phyloP scores from a whole-genome alignment of 2,797 vertebrate genomes.

The Protonibea diacanthus region DNA sequence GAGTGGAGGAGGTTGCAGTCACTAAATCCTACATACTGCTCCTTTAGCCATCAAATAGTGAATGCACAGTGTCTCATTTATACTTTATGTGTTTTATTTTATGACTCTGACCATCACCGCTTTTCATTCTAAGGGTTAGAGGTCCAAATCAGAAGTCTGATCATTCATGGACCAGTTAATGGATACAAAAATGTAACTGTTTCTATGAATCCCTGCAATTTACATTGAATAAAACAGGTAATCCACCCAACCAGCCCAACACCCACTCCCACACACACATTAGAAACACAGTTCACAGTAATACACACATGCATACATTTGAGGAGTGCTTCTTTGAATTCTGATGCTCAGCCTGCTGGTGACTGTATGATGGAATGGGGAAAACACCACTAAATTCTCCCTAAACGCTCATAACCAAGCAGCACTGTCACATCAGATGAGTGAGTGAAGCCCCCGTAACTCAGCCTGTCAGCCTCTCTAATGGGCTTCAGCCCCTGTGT shows the following conservation, averaged over 20 bases:
- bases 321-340: slow-evolving; percentile 26
- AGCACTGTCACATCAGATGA: slow-evolving; percentile 70
- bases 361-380: slow-evolving; percentile 47
- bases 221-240: slow-evolving; percentile 3
- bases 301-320: slow-evolving; percentile 25
- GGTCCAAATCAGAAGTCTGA: too few species aligned
- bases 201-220: neutral
- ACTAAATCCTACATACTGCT: too few species aligned
- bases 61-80: too few species aligned
- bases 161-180: too few species aligned
- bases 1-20: too few species aligned
- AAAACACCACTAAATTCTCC: slow-evolving; percentile 55
- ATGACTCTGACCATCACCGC: too few species aligned
- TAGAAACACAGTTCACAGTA: neutral
- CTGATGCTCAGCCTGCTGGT: slow-evolving; percentile 11
- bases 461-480: slow-evolving; percentile 66
- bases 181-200: too few species aligned
- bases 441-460: slow-evolving; percentile 59
- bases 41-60: too few species aligned
- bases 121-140: too few species aligned
- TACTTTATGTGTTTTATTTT: too few species aligned
- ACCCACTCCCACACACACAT: neutral
- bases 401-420: slow-evolving; percentile 65
- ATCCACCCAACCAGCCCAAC: neutral
- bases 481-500: slow-evolving; percentile 24